A percentile compares a stretch with the other conserved stretches of the same genome.
These are phyloP conservation scores for Glaucopsyche alexis DNA, from an alignment of 2,888 invertebrate genomes.

Conservation along the genomic window DNA sequence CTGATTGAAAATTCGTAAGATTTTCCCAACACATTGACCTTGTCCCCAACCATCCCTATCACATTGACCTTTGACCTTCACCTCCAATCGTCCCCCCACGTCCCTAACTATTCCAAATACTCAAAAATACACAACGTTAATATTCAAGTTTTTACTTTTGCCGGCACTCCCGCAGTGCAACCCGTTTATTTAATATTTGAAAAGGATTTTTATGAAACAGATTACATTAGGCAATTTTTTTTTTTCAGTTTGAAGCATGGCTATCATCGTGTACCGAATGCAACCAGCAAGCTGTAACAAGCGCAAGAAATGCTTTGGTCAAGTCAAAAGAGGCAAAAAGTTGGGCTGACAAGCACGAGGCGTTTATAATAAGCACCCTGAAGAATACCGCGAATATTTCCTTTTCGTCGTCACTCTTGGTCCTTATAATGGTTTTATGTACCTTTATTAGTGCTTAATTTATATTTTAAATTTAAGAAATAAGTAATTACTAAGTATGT, in stretches of 20 bases:
- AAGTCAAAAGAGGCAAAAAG: constrained; percentile 44
- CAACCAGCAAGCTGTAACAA: constrained; percentile 44
- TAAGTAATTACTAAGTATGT: not conserved
- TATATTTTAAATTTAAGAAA: not conserved
- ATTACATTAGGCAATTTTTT: too few relatives aligned
- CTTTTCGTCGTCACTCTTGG: constrained; percentile 45
- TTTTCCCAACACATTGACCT: too few relatives aligned
- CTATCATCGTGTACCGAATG: constrained; percentile 54
- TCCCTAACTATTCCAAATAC: too few relatives aligned
- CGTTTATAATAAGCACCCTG: constrained; percentile 51
- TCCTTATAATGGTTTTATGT: constrained; percentile 32
- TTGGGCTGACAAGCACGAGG: constrained; percentile 59
- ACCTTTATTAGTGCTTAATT: constrained; percentile 21
- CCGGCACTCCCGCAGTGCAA: too few relatives aligned
- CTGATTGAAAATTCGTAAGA: too few relatives aligned
- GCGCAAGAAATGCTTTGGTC: constrained; percentile 45
- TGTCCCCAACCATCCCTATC: too few relatives aligned
- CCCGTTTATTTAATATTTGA: too few relatives aligned
- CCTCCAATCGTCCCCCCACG: too few relatives aligned
- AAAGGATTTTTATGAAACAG: too few relatives aligned
- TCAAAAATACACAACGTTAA: too few relatives aligned
- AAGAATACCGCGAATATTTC: constrained; percentile 43
- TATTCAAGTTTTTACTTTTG: too few relatives aligned
- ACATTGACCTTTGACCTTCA: too few relatives aligned
- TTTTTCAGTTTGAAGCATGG: constrained; percentile 60